Percentiles rank a stretch among this genome's conserved stretches.
phyloP scores from a whole-genome alignment of 1,140 invertebrate genomes.

The Zaprionus ghesquierei region DNA sequence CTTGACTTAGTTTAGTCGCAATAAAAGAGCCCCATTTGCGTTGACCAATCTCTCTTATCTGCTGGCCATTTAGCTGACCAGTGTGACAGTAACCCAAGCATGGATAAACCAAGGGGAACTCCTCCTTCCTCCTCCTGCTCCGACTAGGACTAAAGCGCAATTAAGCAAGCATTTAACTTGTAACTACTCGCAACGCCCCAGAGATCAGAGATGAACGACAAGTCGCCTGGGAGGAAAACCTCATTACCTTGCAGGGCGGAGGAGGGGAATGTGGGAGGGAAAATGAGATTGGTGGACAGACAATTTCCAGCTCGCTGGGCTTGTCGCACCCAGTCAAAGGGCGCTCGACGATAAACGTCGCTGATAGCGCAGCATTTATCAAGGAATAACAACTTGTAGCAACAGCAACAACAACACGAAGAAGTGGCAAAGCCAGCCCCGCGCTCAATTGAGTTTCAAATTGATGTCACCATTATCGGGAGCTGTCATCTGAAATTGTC shows the following conservation, averaged over 20 bases:
- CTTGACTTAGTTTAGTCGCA: not conserved
- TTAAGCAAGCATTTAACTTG: slow-evolving; percentile 75
- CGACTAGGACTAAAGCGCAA: slow-evolving; percentile 42
- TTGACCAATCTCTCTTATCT: slow-evolving; percentile 3
- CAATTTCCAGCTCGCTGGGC: slow-evolving; percentile 72
- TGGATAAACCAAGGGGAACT: not conserved
- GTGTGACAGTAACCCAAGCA: no score
- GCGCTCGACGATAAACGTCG: slow-evolving; percentile 69
- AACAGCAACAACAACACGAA: slow-evolving; percentile 15
- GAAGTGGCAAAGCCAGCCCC: slow-evolving; percentile 1
- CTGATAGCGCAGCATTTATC: slow-evolving; percentile 78
- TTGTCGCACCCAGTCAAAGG: slow-evolving; percentile 73
- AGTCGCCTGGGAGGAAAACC: not conserved
- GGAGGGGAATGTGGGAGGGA: not conserved
- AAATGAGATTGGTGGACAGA: slow-evolving; percentile 12
- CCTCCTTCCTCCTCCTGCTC: not conserved
- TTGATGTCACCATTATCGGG: slow-evolving; percentile 82
- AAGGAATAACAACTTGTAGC: slow-evolving; percentile 47
- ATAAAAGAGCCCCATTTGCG: not conserved
- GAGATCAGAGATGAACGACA: slow-evolving; percentile 35
- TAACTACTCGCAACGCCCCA: slow-evolving; percentile 66
- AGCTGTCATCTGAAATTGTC: slow-evolving; percentile 73
- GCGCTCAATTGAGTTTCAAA: slow-evolving; percentile 82
- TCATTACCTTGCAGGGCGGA: slow-evolving; percentile 38
- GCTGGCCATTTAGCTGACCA: slow-evolving; percentile 14